A percentile compares a stretch with the other conserved stretches of the same genome.
Conservation (phyloP, 2,113 vertebrate genomes). For the Notarius lentiginosus region DNA sequence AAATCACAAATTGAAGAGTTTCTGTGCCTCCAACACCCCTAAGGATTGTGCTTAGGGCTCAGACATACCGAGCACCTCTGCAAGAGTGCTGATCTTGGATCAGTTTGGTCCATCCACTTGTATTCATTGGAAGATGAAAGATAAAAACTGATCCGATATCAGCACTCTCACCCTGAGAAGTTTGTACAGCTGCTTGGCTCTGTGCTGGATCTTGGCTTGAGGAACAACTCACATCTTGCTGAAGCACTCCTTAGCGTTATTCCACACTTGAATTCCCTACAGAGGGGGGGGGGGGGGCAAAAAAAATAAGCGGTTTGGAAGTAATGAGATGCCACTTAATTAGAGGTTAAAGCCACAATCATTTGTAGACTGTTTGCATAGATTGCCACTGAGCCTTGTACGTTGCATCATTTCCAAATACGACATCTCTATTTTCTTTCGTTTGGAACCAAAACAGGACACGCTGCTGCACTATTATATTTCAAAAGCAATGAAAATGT, state of each 20-base stretch:
- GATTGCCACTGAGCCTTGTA: constrained; percentile 3
- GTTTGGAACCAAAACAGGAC: background rate
- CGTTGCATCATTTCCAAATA: constrained; percentile 26
- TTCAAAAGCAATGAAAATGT: background rate
- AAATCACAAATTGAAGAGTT: constrained; percentile 13
- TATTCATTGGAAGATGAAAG: constrained; percentile 22
- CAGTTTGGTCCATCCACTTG: constrained; percentile 14
- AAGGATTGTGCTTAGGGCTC: constrained; percentile 13
- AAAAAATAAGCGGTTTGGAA: constrained; percentile 24
- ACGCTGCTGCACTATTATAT: background rate
- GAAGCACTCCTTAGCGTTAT: constrained; percentile 95
- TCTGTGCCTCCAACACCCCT: constrained; percentile 37
- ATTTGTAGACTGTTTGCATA: constrained; percentile 3
- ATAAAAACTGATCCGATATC: constrained; percentile 28
- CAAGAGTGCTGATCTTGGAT: constrained; percentile 37
- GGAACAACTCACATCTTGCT: constrained; percentile 84
- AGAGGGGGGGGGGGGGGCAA: constrained; percentile 34
- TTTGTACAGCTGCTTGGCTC: constrained; percentile 37
- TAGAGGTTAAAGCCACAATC: constrained; percentile 14
- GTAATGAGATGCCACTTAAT: background rate
- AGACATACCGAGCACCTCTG: background rate
- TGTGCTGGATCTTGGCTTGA: constrained; percentile 27
- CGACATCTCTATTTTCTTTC: background rate
- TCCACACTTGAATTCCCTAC: constrained; percentile 95
- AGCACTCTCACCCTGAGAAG: constrained; percentile 37